Percentiles rank a stretch among this genome's conserved stretches.
Evolutionary conservation across 2,113 vertebrate species (phyloP).

Genomic region (Dicrurus megarhynchus): DNA sequence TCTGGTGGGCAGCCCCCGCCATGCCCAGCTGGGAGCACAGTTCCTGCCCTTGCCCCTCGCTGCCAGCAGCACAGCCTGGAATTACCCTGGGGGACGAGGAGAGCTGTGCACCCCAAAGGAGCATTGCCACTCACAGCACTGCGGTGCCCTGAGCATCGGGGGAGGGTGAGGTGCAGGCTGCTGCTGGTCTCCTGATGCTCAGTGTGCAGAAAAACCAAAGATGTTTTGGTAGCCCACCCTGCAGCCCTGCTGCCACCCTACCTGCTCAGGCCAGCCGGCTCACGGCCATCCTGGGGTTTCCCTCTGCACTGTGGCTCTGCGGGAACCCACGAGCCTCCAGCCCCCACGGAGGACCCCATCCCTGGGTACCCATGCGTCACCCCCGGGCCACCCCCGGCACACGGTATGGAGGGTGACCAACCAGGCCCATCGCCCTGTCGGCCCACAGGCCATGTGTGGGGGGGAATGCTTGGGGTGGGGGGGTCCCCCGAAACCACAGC

Average conservation of each 20-base stretch:
- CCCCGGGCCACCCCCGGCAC: neutral
- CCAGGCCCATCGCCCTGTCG: neutral
- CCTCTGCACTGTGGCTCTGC: neutral
- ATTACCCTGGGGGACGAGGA: rapidly evolving
- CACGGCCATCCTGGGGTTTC: neutral
- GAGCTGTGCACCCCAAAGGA: neutral
- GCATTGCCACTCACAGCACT: rapidly evolving
- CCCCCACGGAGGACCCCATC: rapidly evolving
- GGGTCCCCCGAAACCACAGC: neutral
- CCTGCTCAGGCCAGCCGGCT: neutral
- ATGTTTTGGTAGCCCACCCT: neutral
- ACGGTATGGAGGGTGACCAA: rapidly evolving
- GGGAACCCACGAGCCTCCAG: neutral
- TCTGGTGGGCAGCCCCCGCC: neutral
- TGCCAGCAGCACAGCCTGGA: neutral
- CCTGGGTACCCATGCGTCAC: neutral
- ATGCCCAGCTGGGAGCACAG: neutral
- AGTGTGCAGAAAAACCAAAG: rapidly evolving
- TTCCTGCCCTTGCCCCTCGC: neutral
- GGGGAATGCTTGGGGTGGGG: neutral
- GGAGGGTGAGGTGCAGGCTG: neutral
- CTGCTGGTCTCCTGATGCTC: neutral
- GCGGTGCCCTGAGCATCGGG: neutral
- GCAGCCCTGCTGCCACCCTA: neutral
- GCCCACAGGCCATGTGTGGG: neutral